Conservation (phyloP, 2,797 vertebrate species). For the Lacerta viridis region DNA sequence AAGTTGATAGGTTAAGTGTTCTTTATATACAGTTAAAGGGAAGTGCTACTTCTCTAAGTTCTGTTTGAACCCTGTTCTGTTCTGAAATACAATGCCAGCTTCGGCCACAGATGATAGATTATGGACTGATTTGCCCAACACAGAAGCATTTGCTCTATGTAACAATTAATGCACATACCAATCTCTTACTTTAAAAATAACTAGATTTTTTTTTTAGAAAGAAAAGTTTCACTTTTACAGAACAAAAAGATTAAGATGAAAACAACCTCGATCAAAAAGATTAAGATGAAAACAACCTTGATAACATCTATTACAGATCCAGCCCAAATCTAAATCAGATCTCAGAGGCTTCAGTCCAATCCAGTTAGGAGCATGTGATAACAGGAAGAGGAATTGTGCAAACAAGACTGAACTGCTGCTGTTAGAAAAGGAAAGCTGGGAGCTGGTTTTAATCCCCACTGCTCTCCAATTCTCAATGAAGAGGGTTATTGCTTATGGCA, state of each 20-base stretch:
- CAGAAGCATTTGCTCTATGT: background rate
- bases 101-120: background rate
- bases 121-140: background rate
- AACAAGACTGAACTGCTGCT: background rate
- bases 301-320: background rate
- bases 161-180: background rate
- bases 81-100: background rate
- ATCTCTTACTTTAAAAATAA: background rate
- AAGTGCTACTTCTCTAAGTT: background rate
- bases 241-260: background rate
- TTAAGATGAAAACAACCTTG: background rate
- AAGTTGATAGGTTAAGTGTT: background rate
- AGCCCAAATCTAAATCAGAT: background rate
- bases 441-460: background rate
- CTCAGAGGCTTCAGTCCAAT: background rate
- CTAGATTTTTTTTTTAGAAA: too few species aligned
- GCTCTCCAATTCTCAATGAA: background rate
- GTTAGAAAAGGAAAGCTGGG: background rate
- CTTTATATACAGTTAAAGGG: too few species aligned
- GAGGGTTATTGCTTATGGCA: background rate
- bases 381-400: background rate
- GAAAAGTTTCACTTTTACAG: background rate
- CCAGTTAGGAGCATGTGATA: background rate
- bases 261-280: background rate
- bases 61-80: background rate